Evolutionary conservation across 2,888 invertebrate genomes (phyloP).

Genomic region (Dione vanillae): DNA sequence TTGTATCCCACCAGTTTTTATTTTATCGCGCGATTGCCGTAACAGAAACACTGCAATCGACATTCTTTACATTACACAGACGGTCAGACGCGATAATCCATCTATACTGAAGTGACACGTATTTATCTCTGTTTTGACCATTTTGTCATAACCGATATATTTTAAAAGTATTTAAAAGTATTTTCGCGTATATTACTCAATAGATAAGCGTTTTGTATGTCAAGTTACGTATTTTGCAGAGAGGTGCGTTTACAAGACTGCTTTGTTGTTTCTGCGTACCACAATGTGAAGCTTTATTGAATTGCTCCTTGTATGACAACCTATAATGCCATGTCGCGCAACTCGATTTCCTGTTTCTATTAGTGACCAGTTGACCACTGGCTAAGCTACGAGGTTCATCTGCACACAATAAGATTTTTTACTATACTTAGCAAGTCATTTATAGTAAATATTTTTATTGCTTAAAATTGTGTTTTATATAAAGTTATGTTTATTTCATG

Average conservation of each 20-base stretch:
- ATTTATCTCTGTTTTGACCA: constrained; percentile 2
- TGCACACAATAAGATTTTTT: constrained; percentile 56
- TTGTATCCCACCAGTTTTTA: constrained; percentile 70
- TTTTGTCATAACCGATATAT: constrained; percentile 3
- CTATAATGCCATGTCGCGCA: constrained; percentile 59
- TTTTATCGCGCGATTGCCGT: constrained; percentile 61
- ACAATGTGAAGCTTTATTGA: constrained; percentile 57
- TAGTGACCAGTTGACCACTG: constrained; percentile 48
- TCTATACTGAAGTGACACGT: constrained; percentile 26
- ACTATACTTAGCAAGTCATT: background rate
- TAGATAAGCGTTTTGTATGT: constrained; percentile 53
- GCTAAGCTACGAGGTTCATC: constrained; percentile 32
- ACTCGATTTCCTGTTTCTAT: constrained; percentile 60
- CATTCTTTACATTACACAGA: constrained; percentile 58
- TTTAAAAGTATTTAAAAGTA: background rate
- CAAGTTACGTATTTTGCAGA: constrained; percentile 30
- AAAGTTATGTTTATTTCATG: background rate
- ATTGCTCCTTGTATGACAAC: constrained; percentile 53
- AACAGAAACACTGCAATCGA: constrained; percentile 59
- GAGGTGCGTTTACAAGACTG: constrained; percentile 60
- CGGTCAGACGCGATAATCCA: constrained; percentile 39
- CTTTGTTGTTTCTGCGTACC: constrained; percentile 63
- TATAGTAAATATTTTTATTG: constrained; percentile 1
- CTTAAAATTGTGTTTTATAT: background rate
- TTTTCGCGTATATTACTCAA: constrained; percentile 32